Evolutionary conservation across 1,140 invertebrate genomes (phyloP), one percentile per base, ranked within the genome.

Genomic region (Pseudoatta argentina): DNA sequence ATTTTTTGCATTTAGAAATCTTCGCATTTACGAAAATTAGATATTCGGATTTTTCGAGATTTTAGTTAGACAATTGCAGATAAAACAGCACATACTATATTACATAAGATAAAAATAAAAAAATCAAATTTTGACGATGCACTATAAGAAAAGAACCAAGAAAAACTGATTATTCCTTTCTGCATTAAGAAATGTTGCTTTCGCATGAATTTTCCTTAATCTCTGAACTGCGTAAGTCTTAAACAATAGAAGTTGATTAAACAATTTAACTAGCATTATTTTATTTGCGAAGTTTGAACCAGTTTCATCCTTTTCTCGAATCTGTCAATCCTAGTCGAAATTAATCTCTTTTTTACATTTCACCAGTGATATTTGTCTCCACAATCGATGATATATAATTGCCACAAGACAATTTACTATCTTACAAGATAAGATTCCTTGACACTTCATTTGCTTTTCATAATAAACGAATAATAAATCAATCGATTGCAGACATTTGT

Each of bases 241-340:
- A 27, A 71, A 71, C 48, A 71, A 51, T 71, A 27, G 24, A 48
- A 71, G 48, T 71, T 51, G 48, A 71, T 72, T 53, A 72, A 72
- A 72, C n/a, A 44, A 67, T 67, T 67, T 67, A 1, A 44, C n/a
- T 21, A 21, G n/a, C n/a, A n/a, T 34, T 39, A 12, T 39, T 10
- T 39, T 44, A 67, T 67, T 67, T 21, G 12, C 34, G 10, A 67
- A 67, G 64, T 34, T 72, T 34, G 3, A 72, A 30, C 14, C 18
- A 72, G 10, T 14, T 73, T 30, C 16, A 53, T 55, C 27, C 24
- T 53, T 57, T 34, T 14, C 18, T 71, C 48, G 27, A 30, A 34
- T 57, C 48, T 55, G n/a, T 34, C 4, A 6, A 39, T 69, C 8
- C 27, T 53, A 55, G 3, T 34, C 0, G 51, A 72, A 72, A 72